Percentiles rank a stretch among this genome's conserved stretches.
Conservation (phyloP, 2,797 vertebrate species). For the Anomalospiza imberbis region DNA sequence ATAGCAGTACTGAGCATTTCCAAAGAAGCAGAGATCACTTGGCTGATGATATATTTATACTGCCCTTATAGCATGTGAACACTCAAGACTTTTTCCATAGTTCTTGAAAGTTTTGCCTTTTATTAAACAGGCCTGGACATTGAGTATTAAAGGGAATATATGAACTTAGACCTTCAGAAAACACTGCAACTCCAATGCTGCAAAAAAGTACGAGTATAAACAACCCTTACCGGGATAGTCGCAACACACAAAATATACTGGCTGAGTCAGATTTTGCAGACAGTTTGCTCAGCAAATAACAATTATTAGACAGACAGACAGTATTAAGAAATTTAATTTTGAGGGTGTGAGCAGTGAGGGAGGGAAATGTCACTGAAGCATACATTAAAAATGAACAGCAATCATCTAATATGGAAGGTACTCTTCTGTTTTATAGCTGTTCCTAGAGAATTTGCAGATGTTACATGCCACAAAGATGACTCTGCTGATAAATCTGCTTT, state of each 20-base stretch:
- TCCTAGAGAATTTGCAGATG: neutral
- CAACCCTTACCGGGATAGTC: neutral
- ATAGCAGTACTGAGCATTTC: neutral
- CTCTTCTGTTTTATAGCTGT: neutral
- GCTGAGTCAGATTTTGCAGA: neutral
- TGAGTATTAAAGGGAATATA: neutral
- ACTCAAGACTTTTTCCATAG: neutral
- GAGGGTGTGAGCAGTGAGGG: neutral
- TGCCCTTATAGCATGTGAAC: neutral
- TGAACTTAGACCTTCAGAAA: neutral
- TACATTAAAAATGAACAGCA: conserved; percentile 18
- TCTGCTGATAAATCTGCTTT: neutral
- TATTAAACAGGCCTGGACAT: neutral
- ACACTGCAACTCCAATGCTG: neutral
- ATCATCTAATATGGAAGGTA: neutral
- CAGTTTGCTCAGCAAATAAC: neutral
- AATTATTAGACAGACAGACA: neutral
- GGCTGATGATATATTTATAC: neutral
- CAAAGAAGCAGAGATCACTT: neutral
- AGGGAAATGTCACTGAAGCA: neutral
- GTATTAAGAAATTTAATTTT: neutral
- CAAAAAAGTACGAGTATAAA: neutral
- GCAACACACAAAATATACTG: neutral
- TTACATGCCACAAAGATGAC: neutral
- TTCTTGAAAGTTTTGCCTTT: neutral